These are phyloP conservation scores for Agrochola lota DNA, from an alignment of 2,888 invertebrate species.

Conservation along the genomic window DNA sequence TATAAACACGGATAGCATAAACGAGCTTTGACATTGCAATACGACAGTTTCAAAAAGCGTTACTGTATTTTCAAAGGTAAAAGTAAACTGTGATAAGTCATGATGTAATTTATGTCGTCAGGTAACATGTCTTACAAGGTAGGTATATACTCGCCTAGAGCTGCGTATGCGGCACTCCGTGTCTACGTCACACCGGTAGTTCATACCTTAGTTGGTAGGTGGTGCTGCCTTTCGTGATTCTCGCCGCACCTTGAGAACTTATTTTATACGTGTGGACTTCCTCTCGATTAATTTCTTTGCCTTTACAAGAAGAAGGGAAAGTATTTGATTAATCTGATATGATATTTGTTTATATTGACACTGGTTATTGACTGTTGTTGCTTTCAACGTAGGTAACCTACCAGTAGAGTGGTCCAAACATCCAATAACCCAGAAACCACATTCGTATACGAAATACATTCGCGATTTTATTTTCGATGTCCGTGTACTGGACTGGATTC, in stretches of 20 bases:
- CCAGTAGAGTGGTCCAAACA: neutral
- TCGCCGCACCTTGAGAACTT: slow-evolving; percentile 49
- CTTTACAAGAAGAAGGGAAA: slow-evolving; percentile 51
- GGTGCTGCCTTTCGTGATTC: slow-evolving; percentile 51
- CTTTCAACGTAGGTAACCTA: neutral
- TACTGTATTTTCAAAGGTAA: slow-evolving; percentile 20
- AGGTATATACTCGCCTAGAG: slow-evolving; percentile 26
- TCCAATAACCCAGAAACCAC: slow-evolving; percentile 1
- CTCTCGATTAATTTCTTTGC: slow-evolving; percentile 51
- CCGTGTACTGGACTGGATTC: slow-evolving; percentile 63
- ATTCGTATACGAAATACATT: slow-evolving; percentile 28
- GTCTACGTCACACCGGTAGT: slow-evolving; percentile 48
- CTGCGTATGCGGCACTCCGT: slow-evolving; percentile 7
- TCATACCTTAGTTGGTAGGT: slow-evolving; percentile 54
- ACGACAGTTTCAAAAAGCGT: slow-evolving; percentile 39
- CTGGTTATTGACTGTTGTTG: neutral
- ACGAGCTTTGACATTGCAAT: slow-evolving; percentile 53
- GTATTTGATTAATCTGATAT: slow-evolving; percentile 17
- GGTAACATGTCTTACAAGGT: slow-evolving; percentile 32
- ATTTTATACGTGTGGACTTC: slow-evolving; percentile 54
- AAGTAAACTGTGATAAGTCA: slow-evolving; percentile 15
- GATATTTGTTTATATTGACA: neutral
- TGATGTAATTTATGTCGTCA: slow-evolving; percentile 34
- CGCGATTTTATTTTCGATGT: slow-evolving; percentile 33
- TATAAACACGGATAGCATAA: slow-evolving; percentile 47